Percentiles rank a stretch among this genome's conserved stretches.
These are phyloP conservation scores for Thaleichthys pacificus DNA, from an alignment of 2,797 vertebrate species.

Conservation along the genomic window DNA sequence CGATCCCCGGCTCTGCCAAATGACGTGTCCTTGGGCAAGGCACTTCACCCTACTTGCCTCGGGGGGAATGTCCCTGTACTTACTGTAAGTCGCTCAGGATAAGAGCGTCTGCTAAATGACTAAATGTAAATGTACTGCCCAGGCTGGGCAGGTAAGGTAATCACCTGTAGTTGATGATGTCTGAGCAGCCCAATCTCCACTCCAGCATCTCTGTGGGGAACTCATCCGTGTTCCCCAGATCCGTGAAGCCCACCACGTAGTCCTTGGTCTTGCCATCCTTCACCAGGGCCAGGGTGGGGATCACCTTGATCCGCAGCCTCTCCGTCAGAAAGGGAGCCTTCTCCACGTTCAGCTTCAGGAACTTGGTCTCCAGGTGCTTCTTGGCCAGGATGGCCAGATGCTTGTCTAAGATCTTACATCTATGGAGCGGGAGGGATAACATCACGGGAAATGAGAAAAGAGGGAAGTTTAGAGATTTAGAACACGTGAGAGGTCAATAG, in stretches of 20 bases:
- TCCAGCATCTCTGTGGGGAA: slow-evolving; percentile 93
- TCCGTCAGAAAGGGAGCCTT: slow-evolving; percentile 95
- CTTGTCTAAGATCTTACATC: slow-evolving; percentile 94
- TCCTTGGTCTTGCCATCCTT: slow-evolving; percentile 95
- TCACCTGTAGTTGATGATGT: slow-evolving; percentile 92
- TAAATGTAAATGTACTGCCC: too few species aligned
- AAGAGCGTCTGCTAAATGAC: too few species aligned
- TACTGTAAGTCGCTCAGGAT: too few species aligned
- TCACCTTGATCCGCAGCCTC: slow-evolving; percentile 89
- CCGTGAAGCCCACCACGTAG: slow-evolving; percentile 91
- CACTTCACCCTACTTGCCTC: too few species aligned
- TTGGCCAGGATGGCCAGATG: slow-evolving; percentile 88
- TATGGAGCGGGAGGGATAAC: slow-evolving; percentile 47
- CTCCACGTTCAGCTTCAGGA: slow-evolving; percentile 94
- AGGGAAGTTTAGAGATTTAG: not conserved
- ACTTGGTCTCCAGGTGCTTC: slow-evolving; percentile 97
- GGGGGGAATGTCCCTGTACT: too few species aligned
- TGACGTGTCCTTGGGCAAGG: too few species aligned
- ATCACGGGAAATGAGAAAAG: slow-evolving; percentile 4
- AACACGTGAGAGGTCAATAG: too few species aligned
- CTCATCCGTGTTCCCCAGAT: slow-evolving; percentile 95
- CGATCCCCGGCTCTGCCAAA: too few species aligned
- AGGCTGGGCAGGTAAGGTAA: not conserved
- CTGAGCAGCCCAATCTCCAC: slow-evolving; percentile 92
- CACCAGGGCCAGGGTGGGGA: slow-evolving; percentile 91